Base-by-base conservation (phyloP, 2,797 vertebrate species). In the Semaprochilodus insignis region DNA sequence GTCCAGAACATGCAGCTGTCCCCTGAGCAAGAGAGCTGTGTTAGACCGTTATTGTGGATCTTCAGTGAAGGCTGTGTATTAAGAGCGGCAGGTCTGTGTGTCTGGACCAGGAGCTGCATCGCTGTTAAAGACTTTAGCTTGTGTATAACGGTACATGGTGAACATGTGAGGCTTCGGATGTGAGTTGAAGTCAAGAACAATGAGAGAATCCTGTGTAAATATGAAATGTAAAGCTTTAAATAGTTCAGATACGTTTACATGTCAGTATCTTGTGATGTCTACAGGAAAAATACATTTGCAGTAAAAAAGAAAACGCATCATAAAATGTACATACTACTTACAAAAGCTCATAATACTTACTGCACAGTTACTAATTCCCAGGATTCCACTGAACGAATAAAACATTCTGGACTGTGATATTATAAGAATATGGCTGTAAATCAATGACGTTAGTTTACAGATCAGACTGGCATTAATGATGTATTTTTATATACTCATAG, bases 131-230 rank as follows among this genome's bases (percentile, higher is more conserved):
- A 57, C 25, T 21, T 21, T 52, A 34, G 55, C 15, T 31, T 19
- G 51, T 74, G 14, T 17, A 13, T 19, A 57, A 57, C 19, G n/a
- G 13, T 52, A 21, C 23, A 54, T 10, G 8, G 27, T 72, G 70
- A 72, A 17, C 27, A 72, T 17, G 6, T 44, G 31, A 74, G 25
- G 14, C 72, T 74, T 57, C 27, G 40, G 48, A 44, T 67, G 8
- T n/a, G 8, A 15, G 13, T 44, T n/a, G 31, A 3, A 27, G 16
- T 52, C 51, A 62, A 55, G 17, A 16, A 75, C 40, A 65, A 25
- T 31, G 21, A 65, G 15, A n/a, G 62, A 74, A 11, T 66, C 25
- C 6, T 48, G 14, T 83, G 52, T 83, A 75, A 74, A 81, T 83
- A 76, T 31, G 27, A 62, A 63, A 8, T 36, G 8, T 31, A 69